Evolutionary conservation across 2,113 vertebrate species (phyloP).

Genomic region (Saccopteryx leptura): DNA sequence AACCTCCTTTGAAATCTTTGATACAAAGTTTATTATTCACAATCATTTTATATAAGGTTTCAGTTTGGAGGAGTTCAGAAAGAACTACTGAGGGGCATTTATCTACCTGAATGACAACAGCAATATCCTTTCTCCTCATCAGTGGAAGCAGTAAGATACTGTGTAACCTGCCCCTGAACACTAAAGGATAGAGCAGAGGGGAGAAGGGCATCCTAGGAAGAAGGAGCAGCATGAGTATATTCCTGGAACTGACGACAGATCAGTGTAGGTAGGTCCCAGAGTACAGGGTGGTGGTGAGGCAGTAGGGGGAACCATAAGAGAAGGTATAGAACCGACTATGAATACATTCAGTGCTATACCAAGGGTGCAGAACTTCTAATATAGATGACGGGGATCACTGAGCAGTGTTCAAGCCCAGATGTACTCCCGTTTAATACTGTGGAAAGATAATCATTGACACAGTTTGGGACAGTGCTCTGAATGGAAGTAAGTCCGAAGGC

Average conservation of each 20-base stretch:
- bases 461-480: constrained; percentile 19
- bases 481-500: constrained; percentile 3
- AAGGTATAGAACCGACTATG: neutral
- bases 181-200: neutral
- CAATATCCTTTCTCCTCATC: neutral
- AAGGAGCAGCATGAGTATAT: neutral
- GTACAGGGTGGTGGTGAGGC: neutral
- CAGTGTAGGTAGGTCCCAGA: neutral
- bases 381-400: neutral
- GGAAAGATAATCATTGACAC: constrained; percentile 22
- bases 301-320: neutral
- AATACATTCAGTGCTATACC: neutral
- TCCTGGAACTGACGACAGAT: constrained; percentile 21
- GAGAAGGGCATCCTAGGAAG: neutral
- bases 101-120: neutral
- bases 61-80: constrained; percentile 16
- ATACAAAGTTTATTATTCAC: neutral
- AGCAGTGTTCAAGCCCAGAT: neutral
- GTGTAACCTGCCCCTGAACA: neutral
- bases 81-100: neutral
- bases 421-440: constrained; percentile 26
- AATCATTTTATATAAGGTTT: constrained; percentile 47
- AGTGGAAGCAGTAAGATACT: neutral
- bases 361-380: constrained; percentile 10
- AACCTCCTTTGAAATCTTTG: neutral